A percentile compares a stretch with the other conserved stretches of the same genome.
Conservation (phyloP, 2,797 vertebrate genomes). For the Sebastes elongatus region DNA sequence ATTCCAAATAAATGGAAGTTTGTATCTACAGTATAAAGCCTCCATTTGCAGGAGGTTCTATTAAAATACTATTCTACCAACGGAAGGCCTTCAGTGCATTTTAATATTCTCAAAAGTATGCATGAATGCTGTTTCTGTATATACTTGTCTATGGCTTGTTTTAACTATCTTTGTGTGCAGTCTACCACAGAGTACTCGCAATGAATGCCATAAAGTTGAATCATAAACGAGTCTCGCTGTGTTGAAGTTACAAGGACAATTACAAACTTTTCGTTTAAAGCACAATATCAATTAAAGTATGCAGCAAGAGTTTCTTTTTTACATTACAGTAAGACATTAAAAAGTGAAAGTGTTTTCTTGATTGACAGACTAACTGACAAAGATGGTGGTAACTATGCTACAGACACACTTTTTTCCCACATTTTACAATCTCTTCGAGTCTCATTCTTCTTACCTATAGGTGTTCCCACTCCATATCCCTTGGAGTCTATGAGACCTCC, state of each 20-base stretch:
- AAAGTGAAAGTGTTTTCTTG: neutral
- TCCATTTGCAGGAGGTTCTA: neutral
- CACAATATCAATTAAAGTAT: neutral
- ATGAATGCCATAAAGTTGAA: neutral
- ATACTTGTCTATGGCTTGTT: neutral
- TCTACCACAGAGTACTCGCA: neutral
- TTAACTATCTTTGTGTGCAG: neutral
- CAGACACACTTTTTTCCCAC: neutral
- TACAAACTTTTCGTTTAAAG: neutral
- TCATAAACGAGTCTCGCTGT: neutral
- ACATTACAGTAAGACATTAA: neutral
- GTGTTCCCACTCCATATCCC: constrained; percentile 97
- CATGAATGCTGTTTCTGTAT: neutral
- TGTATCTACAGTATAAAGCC: neutral
- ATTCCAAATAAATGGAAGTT: constrained; percentile 5
- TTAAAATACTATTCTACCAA: neutral
- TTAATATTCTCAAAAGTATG: neutral
- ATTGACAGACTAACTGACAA: neutral
- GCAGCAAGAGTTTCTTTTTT: neutral
- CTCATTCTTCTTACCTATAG: constrained; percentile 88
- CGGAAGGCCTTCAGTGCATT: neutral
- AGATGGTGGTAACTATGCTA: neutral
- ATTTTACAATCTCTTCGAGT: neutral
- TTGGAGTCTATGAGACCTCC: constrained; percentile 98
- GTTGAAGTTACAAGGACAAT: neutral